Percentiles rank a stretch among this genome's conserved stretches.
Evolutionary conservation across 1,140 invertebrate species (phyloP).

Genomic region (Drosophila bipectinata): DNA sequence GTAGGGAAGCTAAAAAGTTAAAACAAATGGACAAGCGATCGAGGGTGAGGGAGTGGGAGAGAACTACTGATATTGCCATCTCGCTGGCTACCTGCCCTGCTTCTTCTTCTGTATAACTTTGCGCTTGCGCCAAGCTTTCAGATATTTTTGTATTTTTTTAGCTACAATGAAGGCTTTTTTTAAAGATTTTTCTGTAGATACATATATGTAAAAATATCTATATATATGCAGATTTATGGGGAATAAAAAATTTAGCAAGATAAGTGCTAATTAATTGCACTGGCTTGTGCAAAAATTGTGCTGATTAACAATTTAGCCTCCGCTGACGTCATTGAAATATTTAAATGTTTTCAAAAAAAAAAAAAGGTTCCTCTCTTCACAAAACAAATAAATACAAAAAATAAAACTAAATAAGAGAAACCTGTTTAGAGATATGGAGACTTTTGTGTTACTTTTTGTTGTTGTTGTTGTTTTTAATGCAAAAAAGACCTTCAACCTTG

Average conservation of each 20-base stretch:
- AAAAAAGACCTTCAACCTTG: constrained; percentile 72
- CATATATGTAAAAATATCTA: no score
- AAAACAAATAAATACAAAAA: constrained; percentile 38
- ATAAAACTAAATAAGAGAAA: constrained; percentile 30
- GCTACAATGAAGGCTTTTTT: neutral
- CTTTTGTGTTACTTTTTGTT: no score
- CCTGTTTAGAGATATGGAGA: constrained; percentile 36
- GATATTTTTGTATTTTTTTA: neutral
- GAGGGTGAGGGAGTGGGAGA: constrained; percentile 9
- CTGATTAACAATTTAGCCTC: constrained; percentile 33
- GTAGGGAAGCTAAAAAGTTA: neutral
- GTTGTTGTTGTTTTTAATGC: constrained; percentile 48
- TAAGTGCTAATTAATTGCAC: constrained; percentile 42
- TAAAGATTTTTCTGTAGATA: neutral
- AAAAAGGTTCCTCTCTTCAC: constrained; percentile 3
- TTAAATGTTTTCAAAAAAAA: constrained; percentile 39
- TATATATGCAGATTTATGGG: no score
- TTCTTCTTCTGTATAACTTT: constrained; percentile 6
- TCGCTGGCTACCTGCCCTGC: constrained; percentile 18
- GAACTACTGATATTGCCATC: constrained; percentile 3
- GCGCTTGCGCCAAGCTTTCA: constrained; percentile 25
- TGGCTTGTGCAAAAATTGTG: constrained; percentile 9
- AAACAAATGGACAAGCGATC: neutral
- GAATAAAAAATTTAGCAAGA: neutral
- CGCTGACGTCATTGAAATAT: constrained; percentile 46